Percentiles rank a stretch among this genome's conserved stretches.
phyloP scores from a whole-genome alignment of 1,140 invertebrate genomes.

The Megalopta genalis region DNA sequence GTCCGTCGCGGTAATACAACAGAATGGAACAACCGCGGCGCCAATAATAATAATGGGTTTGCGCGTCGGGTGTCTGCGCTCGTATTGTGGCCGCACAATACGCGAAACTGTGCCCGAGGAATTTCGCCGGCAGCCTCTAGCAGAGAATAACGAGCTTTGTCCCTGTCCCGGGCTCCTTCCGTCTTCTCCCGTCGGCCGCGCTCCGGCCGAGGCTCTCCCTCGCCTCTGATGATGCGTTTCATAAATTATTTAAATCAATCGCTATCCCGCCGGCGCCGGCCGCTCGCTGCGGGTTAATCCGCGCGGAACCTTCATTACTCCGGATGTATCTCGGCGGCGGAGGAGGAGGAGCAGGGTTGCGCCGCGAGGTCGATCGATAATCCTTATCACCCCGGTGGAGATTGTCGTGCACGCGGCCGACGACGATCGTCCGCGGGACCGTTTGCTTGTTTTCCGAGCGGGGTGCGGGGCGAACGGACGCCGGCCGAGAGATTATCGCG shows the following conservation, averaged over 20 bases:
- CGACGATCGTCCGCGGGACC: neutral
- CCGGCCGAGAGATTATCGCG: constrained; percentile 24
- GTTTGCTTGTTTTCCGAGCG: neutral
- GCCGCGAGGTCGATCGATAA: no score
- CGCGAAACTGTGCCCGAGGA: constrained; percentile 28
- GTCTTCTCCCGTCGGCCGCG: neutral
- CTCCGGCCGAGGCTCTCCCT: neutral
- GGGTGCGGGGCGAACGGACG: constrained; percentile 12
- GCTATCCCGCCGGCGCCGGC: no score
- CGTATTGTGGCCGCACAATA: constrained; percentile 19
- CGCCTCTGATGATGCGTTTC: neutral
- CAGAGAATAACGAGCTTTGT: constrained; percentile 23
- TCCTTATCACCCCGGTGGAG: no score
- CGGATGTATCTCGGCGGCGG: no score
- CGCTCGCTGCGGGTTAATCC: no score
- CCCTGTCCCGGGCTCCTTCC: neutral
- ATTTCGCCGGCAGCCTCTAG: constrained; percentile 23
- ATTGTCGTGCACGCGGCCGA: no score
- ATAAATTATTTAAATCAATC: constrained; percentile 33
- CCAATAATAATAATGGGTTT: constrained; percentile 41
- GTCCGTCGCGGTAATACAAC: constrained; percentile 4
- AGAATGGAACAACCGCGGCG: constrained; percentile 35
- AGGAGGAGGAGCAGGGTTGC: no score
- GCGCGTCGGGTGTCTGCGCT: constrained; percentile 19
- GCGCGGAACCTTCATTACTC: no score